Base-by-base conservation (phyloP, 2,888 invertebrate species). In the Polietes domitor region DNA sequence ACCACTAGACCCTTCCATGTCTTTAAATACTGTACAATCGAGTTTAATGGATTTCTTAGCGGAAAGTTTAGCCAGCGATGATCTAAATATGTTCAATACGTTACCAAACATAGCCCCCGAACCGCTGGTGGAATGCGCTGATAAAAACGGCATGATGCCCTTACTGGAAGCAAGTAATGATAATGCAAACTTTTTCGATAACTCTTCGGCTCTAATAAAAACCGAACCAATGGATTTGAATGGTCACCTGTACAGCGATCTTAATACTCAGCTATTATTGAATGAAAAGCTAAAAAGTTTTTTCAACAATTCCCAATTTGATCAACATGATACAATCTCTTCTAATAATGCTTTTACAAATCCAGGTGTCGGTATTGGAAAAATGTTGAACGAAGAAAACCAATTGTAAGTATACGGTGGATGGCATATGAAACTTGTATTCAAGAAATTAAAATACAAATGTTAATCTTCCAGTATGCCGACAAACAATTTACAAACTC, bases 31-130 rank as follows among this genome's bases (percentile, higher is more conserved):
- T 47, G 90, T 92, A 0, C 92, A 92, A 71, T 91, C 91, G 0
- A 91, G 89, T 81, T 86, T 92, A 10, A 91, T 91, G 90, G 92
- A 92, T 79, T 92, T 92, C 79, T 77, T 92, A 2, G 91, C 91
- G 2, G 91, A 92, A 80, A 92, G 88, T 80, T 85, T 92, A 17
- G 88, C 88, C 0, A 88, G 89, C 28, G 90, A 91, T 76, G 91
- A 91, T 74, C 82, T 91, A 19, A 87, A 86, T 76, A 87, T 91
- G 84, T 90, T 91, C 53, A 88, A 83, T 71, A 87, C 86, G 37
- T 86, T 90, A 26, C 89, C 88, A 7, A 88, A 88, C 73, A 89
- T 89, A 32, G 88, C 88, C 77, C 86, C 89, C 1, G 89, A 91
- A 4, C 89, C 90, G 0, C 58, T 92, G 1, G 87, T 88, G 47